Evolutionary conservation across 2,888 invertebrate genomes (phyloP), one percentile per base, ranked within the genome.

Genomic region (Troides helena): DNA sequence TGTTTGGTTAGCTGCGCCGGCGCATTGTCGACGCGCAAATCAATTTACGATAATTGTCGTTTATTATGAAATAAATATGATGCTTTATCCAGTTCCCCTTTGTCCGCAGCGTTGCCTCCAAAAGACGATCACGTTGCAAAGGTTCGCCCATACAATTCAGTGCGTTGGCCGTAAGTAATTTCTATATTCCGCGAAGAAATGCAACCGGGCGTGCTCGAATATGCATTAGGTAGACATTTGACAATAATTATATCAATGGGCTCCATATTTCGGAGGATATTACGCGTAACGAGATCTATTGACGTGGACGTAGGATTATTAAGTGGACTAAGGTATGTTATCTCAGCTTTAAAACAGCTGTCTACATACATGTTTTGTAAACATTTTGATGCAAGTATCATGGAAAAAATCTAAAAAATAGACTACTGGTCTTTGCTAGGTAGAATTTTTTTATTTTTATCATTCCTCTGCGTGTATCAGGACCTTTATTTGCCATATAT

Each of bases 1-100:
- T 94, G 94, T 94, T 94, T 94, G 94, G 94, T 94, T 94, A 94
- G 94, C 93, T 94, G 94, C 93, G 79, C 74, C 87, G 84, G 85
- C 81, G 84, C 80, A 88, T 93, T 92, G 91, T 92, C 81, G 79
- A 81, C 80, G 80, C 77, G 74, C 82, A 86, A 91, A 91, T 92
- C 92, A 91, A 92, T 92, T 92, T 91, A 90, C 82, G 88, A 88
- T 92, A 92, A 92, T 92, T 92, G 92, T 90, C 92, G 90, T 92
- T 90, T 92, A 92, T 92, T 92, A 92, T 91, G 90, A 86, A 91
- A 91, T 92, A 91, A 91, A 92, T 92, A 92, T 92, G 90, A 91
- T 86, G 83, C 89, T 89, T 88, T 89, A 88, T 90, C 81, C 86
- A 68, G 74, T 77, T 68, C 30, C 66, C 85, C 80, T 82, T 90